These are phyloP conservation scores for Drosophila dives DNA, from an alignment of 2,888 invertebrate species.

Conservation along the genomic window DNA sequence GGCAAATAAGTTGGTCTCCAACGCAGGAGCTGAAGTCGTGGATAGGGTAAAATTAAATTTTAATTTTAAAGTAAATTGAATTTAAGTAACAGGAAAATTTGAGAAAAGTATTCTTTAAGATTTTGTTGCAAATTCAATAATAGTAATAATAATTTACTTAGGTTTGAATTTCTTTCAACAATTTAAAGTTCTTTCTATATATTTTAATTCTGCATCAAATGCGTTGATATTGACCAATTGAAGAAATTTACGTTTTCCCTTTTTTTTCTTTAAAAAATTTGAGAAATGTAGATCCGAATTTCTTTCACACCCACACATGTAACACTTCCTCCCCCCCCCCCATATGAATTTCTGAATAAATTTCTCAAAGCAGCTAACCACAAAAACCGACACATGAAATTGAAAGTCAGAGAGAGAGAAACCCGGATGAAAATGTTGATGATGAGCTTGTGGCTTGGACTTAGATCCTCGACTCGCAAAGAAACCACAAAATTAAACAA, in stretches of 20 bases:
- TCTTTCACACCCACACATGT: neutral
- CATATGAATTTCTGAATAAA: constrained; percentile 27
- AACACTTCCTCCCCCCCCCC: constrained; percentile 3
- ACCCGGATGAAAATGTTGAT: constrained; percentile 12
- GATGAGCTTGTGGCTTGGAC: constrained; percentile 29
- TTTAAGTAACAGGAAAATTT: constrained; percentile 71
- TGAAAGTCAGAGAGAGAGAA: neutral
- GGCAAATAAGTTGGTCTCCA: neutral
- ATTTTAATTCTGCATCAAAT: too few relatives aligned
- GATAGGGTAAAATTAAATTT: constrained; percentile 53
- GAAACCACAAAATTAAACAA: constrained; percentile 8
- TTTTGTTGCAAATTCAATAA: too few relatives aligned
- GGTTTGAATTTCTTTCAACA: too few relatives aligned
- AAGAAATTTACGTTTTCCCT: too few relatives aligned
- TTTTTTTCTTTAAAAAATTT: too few relatives aligned
- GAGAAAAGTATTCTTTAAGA: too few relatives aligned
- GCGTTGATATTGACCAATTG: too few relatives aligned
- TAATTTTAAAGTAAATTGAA: constrained; percentile 73
- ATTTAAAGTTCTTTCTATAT: too few relatives aligned
- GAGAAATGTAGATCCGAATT: too few relatives aligned
- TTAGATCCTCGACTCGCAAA: neutral
- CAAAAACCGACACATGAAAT: constrained; percentile 58
- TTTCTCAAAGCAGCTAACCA: constrained; percentile 46
- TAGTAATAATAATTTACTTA: too few relatives aligned
- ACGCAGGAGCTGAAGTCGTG: neutral